These are phyloP conservation scores for Tricholaema leucomelas DNA, from an alignment of 2,113 vertebrate species.

Conservation along the genomic window DNA sequence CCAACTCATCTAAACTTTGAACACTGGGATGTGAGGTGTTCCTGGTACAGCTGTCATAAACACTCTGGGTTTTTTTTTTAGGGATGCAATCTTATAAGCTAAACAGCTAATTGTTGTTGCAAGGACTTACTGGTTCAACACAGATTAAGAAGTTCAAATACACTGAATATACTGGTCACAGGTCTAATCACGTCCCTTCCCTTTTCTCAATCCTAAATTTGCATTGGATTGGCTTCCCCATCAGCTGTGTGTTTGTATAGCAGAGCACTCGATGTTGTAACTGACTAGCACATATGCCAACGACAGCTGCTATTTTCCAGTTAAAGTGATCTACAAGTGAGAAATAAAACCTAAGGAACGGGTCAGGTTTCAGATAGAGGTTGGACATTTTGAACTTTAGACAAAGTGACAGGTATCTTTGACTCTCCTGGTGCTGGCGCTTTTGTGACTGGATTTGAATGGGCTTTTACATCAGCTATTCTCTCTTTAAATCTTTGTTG, in stretches of 20 bases:
- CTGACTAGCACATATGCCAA: slow-evolving; percentile 21
- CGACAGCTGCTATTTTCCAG: slow-evolving; percentile 67
- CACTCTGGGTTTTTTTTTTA: background rate
- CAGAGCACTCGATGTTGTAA: background rate
- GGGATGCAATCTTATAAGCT: background rate
- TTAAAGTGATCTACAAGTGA: slow-evolving; percentile 23
- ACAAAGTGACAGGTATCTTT: slow-evolving; percentile 93
- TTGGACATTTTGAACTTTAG: slow-evolving; percentile 94
- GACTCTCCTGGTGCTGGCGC: slow-evolving; percentile 87
- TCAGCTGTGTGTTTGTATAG: background rate
- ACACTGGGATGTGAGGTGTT: background rate
- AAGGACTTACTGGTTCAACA: background rate
- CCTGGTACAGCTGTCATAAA: background rate
- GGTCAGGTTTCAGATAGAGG: slow-evolving; percentile 87
- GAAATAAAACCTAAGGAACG: slow-evolving; percentile 24
- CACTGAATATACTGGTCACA: slow-evolving; percentile 8
- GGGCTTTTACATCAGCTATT: slow-evolving; percentile 86
- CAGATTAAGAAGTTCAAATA: background rate
- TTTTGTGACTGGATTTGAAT: slow-evolving; percentile 85
- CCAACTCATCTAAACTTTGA: background rate
- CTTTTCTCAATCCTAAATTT: background rate
- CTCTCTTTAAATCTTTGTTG: slow-evolving; percentile 95
- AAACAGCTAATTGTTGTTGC: background rate
- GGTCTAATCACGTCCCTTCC: background rate
- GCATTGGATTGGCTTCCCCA: background rate